phyloP scores from a whole-genome alignment of 1,140 invertebrate genomes.

The Tigriopus japonicus region DNA sequence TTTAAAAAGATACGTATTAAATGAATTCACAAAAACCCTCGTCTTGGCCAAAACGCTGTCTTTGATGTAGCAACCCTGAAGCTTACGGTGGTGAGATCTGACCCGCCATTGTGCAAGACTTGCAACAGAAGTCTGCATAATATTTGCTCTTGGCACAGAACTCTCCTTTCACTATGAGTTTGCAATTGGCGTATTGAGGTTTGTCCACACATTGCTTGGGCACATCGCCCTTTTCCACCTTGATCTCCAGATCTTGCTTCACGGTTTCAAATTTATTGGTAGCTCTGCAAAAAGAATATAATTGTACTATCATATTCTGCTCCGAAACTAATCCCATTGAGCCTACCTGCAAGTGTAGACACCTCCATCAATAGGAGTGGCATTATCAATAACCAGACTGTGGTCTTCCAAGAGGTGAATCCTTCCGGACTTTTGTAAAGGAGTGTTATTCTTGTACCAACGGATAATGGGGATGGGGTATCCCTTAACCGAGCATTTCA shows the following conservation, averaged over 20 bases:
- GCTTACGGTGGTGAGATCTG: conserved; percentile 28
- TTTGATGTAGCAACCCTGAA: too few species aligned
- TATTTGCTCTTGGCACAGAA: conserved; percentile 60
- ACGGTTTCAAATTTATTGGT: background rate
- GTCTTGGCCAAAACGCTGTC: too few species aligned
- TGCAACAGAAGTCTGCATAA: conserved; percentile 77
- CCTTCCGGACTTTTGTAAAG: background rate
- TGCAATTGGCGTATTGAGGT: conserved; percentile 68
- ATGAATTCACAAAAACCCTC: too few species aligned
- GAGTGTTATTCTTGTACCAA: conserved; percentile 12
- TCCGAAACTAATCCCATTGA: background rate
- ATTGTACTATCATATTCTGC: background rate
- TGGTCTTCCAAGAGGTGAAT: background rate
- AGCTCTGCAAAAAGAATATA: background rate
- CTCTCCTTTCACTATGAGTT: conserved; percentile 44
- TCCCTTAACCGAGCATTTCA: conserved; percentile 5
- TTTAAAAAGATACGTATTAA: too few species aligned
- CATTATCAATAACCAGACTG: background rate
- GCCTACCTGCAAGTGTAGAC: conserved; percentile 41
- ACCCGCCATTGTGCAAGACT: conserved; percentile 65
- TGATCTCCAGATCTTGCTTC: background rate
- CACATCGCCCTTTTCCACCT: background rate
- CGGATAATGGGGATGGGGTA: background rate
- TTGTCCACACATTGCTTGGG: conserved; percentile 52
- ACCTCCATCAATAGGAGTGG: conserved; percentile 31